Evolutionary conservation across 2,888 invertebrate genomes (phyloP).

Genomic region (Ferdinandea cuprea): DNA sequence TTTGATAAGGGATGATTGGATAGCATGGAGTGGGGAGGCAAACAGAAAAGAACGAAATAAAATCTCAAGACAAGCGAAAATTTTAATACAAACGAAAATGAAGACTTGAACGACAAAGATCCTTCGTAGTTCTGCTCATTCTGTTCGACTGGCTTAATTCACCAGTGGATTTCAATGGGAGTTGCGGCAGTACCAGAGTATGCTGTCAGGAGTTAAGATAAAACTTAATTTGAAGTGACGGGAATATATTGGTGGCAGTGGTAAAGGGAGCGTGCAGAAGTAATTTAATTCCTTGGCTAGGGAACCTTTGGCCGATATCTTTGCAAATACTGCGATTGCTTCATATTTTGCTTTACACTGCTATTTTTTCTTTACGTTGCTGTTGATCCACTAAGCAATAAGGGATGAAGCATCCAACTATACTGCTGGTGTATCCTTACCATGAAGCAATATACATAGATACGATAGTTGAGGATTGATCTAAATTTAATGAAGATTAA

Average conservation of each 20-base stretch:
- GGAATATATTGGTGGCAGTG: not conserved
- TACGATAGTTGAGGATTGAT: constrained; percentile 36
- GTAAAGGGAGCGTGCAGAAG: not conserved
- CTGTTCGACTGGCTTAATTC: constrained; percentile 26
- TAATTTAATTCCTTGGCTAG: constrained; percentile 27
- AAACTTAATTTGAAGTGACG: constrained; percentile 54
- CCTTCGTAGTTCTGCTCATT: constrained; percentile 33
- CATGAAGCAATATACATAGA: constrained; percentile 9
- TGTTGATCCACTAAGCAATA: no score
- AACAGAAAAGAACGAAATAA: not conserved
- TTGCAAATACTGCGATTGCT: constrained; percentile 29
- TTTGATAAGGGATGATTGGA: constrained; percentile 17
- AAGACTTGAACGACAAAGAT: constrained; percentile 22
- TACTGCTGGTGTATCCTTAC: not conserved
- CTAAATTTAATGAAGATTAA: constrained; percentile 66
- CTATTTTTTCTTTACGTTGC: constrained; percentile 3
- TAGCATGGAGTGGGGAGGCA: not conserved
- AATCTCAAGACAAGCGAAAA: constrained; percentile 12
- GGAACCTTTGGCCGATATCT: constrained; percentile 37
- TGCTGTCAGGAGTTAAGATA: constrained; percentile 48
- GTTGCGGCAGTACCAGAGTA: not conserved
- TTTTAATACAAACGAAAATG: constrained; percentile 44
- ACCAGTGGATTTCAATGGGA: constrained; percentile 42
- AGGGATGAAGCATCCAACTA: no score
- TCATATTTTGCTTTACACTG: not conserved